Evolutionary conservation across 1,140 invertebrate species (phyloP).

Genomic region (Zaprionus ghesquierei): DNA sequence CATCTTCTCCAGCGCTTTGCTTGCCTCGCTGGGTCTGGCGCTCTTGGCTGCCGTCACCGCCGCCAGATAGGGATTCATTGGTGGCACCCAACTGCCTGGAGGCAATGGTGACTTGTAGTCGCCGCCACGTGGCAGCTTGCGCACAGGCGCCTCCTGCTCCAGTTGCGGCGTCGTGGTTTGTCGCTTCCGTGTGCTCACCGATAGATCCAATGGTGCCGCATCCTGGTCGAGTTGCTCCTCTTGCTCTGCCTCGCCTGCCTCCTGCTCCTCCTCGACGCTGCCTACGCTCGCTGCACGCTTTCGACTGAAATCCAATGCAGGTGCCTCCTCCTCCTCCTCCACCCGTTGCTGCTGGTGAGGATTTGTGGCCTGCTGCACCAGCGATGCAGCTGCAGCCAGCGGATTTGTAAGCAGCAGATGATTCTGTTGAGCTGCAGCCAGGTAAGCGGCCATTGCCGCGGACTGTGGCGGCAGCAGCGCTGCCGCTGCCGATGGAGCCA

Average conservation of each 20-base stretch:
- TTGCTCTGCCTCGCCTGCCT: slow-evolving; percentile 38
- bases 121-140: slow-evolving; percentile 86
- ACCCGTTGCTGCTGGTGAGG: slow-evolving; percentile 83
- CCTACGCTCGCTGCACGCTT: slow-evolving; percentile 76
- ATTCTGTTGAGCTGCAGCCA: slow-evolving; percentile 88
- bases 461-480: slow-evolving; percentile 89
- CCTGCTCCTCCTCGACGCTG: slow-evolving; percentile 33
- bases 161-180: slow-evolving; percentile 84
- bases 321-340: slow-evolving; percentile 83
- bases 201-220: slow-evolving; percentile 91
- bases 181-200: slow-evolving; percentile 88
- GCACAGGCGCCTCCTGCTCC: slow-evolving; percentile 83
- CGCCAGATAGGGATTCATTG: slow-evolving; percentile 91
- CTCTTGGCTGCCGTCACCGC: slow-evolving; percentile 86
- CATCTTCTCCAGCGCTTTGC: slow-evolving; percentile 95
- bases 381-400: slow-evolving; percentile 84
- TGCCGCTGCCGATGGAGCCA: slow-evolving; percentile 84
- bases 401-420: slow-evolving; percentile 90
- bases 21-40: slow-evolving; percentile 88
- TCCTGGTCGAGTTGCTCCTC: slow-evolving; percentile 59
- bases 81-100: slow-evolving; percentile 89
- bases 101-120: slow-evolving; percentile 84
- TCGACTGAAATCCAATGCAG: slow-evolving; percentile 91
- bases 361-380: slow-evolving; percentile 84
- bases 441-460: slow-evolving; percentile 90